Evolutionary conservation across 2,888 invertebrate genomes (phyloP).

Genomic region (Agonopterix heracliana): DNA sequence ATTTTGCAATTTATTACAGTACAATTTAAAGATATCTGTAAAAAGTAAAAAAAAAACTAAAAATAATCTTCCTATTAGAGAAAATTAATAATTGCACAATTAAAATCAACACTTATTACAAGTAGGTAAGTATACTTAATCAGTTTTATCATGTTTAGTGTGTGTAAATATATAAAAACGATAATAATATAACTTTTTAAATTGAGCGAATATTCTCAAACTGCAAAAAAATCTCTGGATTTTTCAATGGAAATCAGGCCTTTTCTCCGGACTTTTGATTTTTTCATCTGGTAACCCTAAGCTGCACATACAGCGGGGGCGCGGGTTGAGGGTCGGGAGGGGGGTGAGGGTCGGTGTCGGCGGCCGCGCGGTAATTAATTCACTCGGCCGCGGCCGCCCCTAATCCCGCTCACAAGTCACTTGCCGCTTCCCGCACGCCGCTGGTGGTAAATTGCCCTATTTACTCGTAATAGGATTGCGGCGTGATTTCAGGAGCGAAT

Average conservation of each 20-base stretch:
- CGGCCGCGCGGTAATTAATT: background rate
- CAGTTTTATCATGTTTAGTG: background rate
- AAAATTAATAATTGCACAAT: too few species aligned
- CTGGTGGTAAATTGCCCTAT: background rate
- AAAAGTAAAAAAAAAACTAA: too few species aligned
- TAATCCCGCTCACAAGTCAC: background rate
- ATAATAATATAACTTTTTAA: background rate
- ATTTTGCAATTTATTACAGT: too few species aligned
- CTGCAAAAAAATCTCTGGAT: background rate
- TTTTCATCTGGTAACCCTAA: background rate
- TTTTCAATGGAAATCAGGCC: too few species aligned
- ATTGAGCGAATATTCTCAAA: background rate
- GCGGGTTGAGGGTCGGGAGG: background rate
- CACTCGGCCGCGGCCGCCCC: background rate
- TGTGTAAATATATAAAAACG: background rate
- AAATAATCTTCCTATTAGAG: too few species aligned
- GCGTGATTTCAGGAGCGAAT: background rate
- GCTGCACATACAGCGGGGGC: background rate
- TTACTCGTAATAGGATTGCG: background rate
- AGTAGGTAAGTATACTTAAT: too few species aligned
- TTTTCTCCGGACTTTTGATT: background rate
- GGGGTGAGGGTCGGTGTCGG: background rate
- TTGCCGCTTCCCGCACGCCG: background rate
- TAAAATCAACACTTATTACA: too few species aligned
- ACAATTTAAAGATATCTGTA: too few species aligned